Evolutionary conservation across 2,888 invertebrate species (phyloP).

Genomic region (Nomada ferruginata): DNA sequence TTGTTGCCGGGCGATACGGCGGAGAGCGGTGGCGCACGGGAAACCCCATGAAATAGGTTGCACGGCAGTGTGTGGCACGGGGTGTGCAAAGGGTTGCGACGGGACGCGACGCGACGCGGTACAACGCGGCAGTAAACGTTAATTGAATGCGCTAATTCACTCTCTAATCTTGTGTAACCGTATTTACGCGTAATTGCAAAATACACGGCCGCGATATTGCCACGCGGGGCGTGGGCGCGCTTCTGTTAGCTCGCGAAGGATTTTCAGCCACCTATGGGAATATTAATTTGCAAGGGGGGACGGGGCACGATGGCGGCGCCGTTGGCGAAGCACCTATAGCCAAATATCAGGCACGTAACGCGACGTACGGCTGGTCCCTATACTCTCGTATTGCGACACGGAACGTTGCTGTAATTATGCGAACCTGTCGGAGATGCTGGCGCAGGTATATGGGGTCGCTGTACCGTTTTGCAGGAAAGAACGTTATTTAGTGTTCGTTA

Average conservation of each 20-base stretch:
- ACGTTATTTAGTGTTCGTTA: slow-evolving; percentile 20
- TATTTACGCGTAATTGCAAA: slow-evolving; percentile 81
- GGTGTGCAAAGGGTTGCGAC: slow-evolving; percentile 9
- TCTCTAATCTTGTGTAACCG: slow-evolving; percentile 80
- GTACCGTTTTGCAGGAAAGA: slow-evolving; percentile 6
- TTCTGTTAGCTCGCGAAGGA: slow-evolving; percentile 55
- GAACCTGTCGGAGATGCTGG: slow-evolving; percentile 23
- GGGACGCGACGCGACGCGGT: slow-evolving; percentile 28
- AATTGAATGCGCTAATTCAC: slow-evolving; percentile 83
- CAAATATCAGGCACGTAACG: slow-evolving; percentile 63
- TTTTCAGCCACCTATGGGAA: slow-evolving; percentile 68
- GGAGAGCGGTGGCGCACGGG: slow-evolving; percentile 32
- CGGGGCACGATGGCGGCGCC: not conserved
- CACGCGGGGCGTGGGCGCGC: slow-evolving; percentile 52
- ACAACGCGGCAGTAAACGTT: slow-evolving; percentile 78
- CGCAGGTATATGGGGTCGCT: slow-evolving; percentile 17
- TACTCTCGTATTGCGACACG: slow-evolving; percentile 10
- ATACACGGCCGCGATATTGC: slow-evolving; percentile 77
- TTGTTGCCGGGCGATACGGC: slow-evolving; percentile 51
- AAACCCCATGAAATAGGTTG: slow-evolving; percentile 79
- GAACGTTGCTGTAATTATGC: slow-evolving; percentile 41
- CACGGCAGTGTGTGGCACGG: slow-evolving; percentile 42
- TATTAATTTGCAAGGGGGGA: slow-evolving; percentile 68
- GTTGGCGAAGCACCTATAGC: slow-evolving; percentile 57
- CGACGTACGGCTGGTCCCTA: slow-evolving; percentile 48